Conservation (phyloP, 2,888 invertebrate genomes). For the Neocrepidodera transversa region DNA sequence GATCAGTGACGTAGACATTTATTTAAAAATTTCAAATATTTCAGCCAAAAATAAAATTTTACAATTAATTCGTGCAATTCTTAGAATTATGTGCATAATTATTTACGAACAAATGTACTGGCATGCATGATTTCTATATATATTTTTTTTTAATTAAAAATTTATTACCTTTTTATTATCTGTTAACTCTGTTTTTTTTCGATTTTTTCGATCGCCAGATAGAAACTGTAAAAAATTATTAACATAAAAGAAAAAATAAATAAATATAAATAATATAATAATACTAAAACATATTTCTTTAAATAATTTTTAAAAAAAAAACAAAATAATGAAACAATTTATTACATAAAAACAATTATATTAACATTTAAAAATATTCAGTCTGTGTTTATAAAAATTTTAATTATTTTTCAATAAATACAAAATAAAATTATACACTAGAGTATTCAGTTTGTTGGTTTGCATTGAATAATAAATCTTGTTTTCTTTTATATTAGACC, state of each 20-base stretch:
- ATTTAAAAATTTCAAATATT: too few species aligned
- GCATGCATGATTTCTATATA: background rate
- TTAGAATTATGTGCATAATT: background rate
- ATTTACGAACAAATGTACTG: background rate
- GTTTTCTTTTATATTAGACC: too few species aligned
- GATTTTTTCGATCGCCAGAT: slow-evolving; percentile 33
- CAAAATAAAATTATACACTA: too few species aligned
- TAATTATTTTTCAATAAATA: background rate
- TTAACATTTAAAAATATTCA: background rate
- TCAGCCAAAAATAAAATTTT: too few species aligned
- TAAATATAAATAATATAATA: background rate
- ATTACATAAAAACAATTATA: background rate
- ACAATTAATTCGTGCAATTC: background rate
- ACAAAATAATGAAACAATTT: background rate
- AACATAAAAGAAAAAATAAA: background rate
- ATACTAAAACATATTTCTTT: too few species aligned
- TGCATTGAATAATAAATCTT: too few species aligned
- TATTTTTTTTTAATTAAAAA: background rate
- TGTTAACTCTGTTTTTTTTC: slow-evolving; percentile 2
- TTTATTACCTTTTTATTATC: slow-evolving; percentile 27
- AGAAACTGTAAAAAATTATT: slow-evolving; percentile 35
- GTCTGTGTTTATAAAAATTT: background rate
- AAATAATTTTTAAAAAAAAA: too few species aligned
- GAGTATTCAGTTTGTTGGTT: too few species aligned
- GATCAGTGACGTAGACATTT: too few species aligned